Conservation (phyloP, 2,797 vertebrate species). For the Anabas testudineus region DNA sequence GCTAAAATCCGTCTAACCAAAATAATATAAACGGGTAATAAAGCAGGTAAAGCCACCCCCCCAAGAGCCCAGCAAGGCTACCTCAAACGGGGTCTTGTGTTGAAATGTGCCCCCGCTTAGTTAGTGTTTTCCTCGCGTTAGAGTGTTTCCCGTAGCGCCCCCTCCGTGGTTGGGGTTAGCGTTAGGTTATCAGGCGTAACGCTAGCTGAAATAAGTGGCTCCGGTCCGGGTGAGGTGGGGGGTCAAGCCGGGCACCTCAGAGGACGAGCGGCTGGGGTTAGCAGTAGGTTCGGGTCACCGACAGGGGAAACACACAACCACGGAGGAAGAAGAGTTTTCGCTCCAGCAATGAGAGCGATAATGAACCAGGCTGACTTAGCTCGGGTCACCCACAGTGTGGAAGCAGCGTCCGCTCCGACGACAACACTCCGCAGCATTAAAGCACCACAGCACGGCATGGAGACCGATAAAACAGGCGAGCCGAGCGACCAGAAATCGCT, state of each 20-base stretch:
- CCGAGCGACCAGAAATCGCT: slow-evolving; percentile 25
- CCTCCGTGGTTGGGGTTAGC: not conserved
- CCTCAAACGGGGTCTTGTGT: not conserved
- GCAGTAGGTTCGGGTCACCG: too few relatives aligned
- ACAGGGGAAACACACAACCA: not conserved
- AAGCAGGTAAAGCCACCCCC: slow-evolving; percentile 23
- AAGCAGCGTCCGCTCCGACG: slow-evolving; percentile 2
- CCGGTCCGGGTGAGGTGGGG: not conserved
- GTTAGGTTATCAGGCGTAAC: not conserved
- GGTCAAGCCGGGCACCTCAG: not conserved
- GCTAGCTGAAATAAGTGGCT: not conserved
- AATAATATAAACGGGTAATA: not conserved
- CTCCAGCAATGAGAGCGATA: not conserved
- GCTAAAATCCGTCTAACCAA: not conserved
- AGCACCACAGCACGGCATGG: not conserved
- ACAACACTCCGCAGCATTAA: not conserved
- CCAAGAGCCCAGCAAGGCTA: slow-evolving; percentile 10
- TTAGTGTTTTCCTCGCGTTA: not conserved
- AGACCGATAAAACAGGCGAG: slow-evolving; percentile 24
- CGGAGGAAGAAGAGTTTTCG: not conserved
- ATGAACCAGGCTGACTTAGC: not conserved
- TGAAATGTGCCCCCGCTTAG: not conserved
- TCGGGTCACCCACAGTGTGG: not conserved
- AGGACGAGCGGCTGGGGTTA: not conserved
- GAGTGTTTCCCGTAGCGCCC: too few relatives aligned